Percentiles rank a stretch among this genome's conserved stretches.
Conservation (phyloP, 2,113 vertebrate species). For the Crotophaga sulcirostris region DNA sequence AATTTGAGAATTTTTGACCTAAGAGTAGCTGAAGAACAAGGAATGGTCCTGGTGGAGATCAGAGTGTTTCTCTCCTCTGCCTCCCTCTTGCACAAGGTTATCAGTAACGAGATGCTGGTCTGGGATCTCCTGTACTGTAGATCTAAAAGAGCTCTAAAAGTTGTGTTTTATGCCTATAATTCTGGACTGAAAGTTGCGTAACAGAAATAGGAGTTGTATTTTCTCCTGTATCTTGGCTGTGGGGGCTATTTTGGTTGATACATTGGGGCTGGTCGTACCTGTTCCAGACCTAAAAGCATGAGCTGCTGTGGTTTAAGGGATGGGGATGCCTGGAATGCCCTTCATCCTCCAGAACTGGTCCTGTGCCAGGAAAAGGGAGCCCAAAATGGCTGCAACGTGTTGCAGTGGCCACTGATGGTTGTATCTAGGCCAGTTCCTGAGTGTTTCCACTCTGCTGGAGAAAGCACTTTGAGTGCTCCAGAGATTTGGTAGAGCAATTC, state of each 20-base stretch:
- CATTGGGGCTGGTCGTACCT: fast-evolving
- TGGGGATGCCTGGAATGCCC: not conserved
- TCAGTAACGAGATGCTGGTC: not conserved
- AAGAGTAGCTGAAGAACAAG: not conserved
- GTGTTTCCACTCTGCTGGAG: not conserved
- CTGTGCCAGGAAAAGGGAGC: not conserved
- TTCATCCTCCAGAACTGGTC: not conserved
- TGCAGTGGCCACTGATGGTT: not conserved
- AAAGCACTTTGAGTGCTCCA: not conserved
- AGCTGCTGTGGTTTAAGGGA: not conserved
- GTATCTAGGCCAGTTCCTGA: not conserved
- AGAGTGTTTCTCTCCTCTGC: not conserved
- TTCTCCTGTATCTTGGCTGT: not conserved
- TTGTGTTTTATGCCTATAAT: not conserved
- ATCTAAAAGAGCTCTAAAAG: not conserved
- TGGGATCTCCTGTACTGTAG: not conserved
- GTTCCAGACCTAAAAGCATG: not conserved
- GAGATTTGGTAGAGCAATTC: not conserved
- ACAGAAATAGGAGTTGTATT: not conserved
- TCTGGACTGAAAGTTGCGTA: not conserved
- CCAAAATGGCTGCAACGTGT: fast-evolving
- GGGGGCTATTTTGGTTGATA: not conserved
- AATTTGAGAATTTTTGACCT: not conserved
- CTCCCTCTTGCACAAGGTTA: not conserved
- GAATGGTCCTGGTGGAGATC: not conserved